These are phyloP conservation scores for Gonocerus acuteangulatus DNA, from an alignment of 2,888 invertebrate genomes.

Conservation along the genomic window DNA sequence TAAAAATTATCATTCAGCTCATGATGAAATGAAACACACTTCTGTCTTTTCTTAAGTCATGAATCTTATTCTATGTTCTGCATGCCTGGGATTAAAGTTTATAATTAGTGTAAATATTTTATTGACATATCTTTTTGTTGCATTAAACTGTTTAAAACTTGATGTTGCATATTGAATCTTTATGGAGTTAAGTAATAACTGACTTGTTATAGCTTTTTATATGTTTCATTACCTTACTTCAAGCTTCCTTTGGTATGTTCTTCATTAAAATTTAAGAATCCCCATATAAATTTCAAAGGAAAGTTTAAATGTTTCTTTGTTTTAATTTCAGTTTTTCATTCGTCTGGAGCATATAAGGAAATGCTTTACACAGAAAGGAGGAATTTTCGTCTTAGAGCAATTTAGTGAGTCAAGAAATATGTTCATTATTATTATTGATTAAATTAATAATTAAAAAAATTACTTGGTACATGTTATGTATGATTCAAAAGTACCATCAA, in stretches of 20 bases:
- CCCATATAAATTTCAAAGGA: no score
- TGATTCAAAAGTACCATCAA: no score
- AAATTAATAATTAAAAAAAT: background rate
- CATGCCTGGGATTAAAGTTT: constrained; percentile 18
- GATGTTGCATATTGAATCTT: constrained; percentile 25
- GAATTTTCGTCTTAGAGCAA: constrained; percentile 98
- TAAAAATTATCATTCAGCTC: background rate
- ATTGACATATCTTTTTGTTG: constrained; percentile 19
- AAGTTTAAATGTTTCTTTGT: background rate
- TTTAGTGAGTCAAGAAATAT: constrained; percentile 74
- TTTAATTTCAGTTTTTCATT: constrained; percentile 91
- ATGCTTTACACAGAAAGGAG: constrained; percentile 98
- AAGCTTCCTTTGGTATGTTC: constrained; percentile 1
- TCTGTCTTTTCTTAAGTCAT: no score
- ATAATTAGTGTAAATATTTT: constrained; percentile 23
- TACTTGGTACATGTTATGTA: no score
- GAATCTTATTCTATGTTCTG: constrained; percentile 3
- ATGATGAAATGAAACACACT: no score
- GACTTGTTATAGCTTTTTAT: constrained; percentile 15
- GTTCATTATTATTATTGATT: background rate
- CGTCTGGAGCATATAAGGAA: constrained; percentile 97
- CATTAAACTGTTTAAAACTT: constrained; percentile 21
- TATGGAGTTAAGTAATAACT: constrained; percentile 15
- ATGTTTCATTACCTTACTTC: constrained; percentile 3
- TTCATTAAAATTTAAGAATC: background rate